These are phyloP conservation scores for Pseudomyrmex dendroicus DNA, from an alignment of 1,140 invertebrate genomes.

Conservation along the genomic window DNA sequence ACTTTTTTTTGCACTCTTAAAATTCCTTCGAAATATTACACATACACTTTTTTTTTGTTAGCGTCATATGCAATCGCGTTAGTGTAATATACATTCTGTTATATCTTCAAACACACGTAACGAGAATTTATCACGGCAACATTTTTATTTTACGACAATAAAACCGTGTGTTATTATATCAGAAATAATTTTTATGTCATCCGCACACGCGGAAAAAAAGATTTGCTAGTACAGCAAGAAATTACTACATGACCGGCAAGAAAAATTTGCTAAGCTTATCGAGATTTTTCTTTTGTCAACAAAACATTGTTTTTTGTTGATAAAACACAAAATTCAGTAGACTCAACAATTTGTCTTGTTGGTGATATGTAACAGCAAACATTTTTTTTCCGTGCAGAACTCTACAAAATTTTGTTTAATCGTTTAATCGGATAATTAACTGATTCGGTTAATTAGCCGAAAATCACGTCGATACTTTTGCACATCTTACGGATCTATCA, in stretches of 20 bases:
- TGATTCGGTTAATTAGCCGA: slow-evolving; percentile 21
- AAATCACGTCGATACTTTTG: slow-evolving; percentile 32
- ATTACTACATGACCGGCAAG: too few species aligned
- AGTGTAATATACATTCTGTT: not conserved
- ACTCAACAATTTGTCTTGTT: too few species aligned
- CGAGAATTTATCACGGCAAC: not conserved
- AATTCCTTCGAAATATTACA: slow-evolving; percentile 21
- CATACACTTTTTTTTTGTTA: not conserved
- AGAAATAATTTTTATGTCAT: not conserved
- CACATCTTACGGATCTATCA: slow-evolving; percentile 47
- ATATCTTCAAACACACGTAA: not conserved
- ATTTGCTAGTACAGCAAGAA: too few species aligned
- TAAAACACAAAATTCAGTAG: too few species aligned
- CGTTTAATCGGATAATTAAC: slow-evolving; percentile 33
- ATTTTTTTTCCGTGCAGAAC: not conserved
- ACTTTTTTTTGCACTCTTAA: slow-evolving; percentile 6
- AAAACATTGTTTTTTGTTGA: too few species aligned
- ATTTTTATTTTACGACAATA: not conserved
- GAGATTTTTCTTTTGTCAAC: too few species aligned
- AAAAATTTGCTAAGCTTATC: too few species aligned
- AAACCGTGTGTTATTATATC: not conserved
- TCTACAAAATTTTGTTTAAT: slow-evolving; percentile 20
- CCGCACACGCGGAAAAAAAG: too few species aligned
- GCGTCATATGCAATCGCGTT: not conserved
- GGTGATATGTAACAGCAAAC: too few species aligned